Conservation (phyloP, 2,113 vertebrate species). For the Cyphomyrus discorhynchus region DNA sequence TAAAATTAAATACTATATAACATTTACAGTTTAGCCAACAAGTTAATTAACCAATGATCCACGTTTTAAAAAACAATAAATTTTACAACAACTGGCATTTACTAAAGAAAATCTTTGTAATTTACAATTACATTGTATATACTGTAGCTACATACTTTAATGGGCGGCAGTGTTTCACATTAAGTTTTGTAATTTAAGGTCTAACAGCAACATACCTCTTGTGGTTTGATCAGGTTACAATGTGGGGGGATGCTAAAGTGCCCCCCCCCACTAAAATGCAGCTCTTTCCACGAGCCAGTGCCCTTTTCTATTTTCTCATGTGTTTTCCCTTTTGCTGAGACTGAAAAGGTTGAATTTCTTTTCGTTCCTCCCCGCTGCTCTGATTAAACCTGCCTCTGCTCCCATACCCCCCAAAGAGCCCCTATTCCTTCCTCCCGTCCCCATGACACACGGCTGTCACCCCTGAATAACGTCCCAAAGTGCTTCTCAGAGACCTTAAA, state of each 20-base stretch:
- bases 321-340: neutral
- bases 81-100: neutral
- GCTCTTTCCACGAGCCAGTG: neutral
- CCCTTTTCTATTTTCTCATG: neutral
- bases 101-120: neutral
- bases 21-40: neutral
- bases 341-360: neutral
- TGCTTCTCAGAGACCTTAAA: neutral
- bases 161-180: neutral
- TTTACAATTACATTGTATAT: neutral
- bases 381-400: neutral
- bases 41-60: neutral
- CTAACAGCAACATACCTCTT: neutral
- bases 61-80: neutral
- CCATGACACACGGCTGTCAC: neutral
- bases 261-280: neutral
- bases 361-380: neutral
- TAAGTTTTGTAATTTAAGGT: neutral
- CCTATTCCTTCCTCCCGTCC: neutral
- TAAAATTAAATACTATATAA: neutral
- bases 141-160: neutral
- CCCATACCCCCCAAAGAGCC: neutral
- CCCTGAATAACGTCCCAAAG: neutral
- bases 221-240: neutral
- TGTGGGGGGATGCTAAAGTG: neutral